Percentiles rank a stretch among this genome's conserved stretches.
phyloP scores from a whole-genome alignment of 2,113 vertebrate genomes.

The Baryphthengus martii region DNA sequence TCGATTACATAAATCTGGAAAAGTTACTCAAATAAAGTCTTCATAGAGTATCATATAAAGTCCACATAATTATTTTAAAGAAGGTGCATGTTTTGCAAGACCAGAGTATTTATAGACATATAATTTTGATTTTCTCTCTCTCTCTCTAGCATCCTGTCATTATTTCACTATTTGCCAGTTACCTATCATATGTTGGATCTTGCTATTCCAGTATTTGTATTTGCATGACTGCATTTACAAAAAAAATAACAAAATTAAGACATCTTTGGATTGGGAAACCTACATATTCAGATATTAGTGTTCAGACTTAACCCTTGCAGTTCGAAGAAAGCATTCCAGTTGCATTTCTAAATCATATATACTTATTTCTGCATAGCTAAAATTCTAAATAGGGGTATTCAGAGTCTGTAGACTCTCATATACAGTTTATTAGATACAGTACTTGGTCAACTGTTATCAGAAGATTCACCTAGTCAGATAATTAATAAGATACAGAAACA shows the following conservation, averaged over 20 bases:
- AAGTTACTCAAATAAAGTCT: background rate
- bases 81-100: background rate
- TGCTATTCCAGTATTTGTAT: background rate
- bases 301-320: conserved; percentile 21
- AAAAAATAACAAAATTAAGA: conserved; percentile 10
- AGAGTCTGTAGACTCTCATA: background rate
- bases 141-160: background rate
- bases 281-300: background rate
- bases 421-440: background rate
- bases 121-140: conserved; percentile 3
- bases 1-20: background rate
- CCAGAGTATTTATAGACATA: background rate
- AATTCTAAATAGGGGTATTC: background rate
- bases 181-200: background rate
- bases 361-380: background rate
- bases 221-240: background rate
- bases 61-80: background rate
- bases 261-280: background rate
- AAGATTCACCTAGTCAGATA: conserved; percentile 59
- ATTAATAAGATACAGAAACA: conserved; percentile 71
- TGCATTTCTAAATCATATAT: background rate
- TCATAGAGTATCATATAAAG: background rate
- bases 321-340: background rate
- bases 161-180: background rate
- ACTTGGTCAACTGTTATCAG: background rate